These are phyloP conservation scores for Sterna hirundo DNA, from an alignment of 2,113 vertebrate species.

Conservation along the genomic window DNA sequence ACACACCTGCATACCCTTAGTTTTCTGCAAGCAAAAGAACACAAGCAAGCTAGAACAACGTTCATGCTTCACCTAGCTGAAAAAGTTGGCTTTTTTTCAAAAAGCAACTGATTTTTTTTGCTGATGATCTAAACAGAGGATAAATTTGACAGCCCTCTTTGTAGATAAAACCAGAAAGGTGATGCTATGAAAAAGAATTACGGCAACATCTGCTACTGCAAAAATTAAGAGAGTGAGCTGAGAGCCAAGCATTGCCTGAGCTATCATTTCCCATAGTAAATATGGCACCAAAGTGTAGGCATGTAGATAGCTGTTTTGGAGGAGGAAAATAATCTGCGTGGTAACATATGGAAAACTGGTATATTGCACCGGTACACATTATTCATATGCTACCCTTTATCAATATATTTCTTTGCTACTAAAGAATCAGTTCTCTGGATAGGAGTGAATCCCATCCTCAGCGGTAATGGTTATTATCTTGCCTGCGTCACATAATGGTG, in stretches of 20 bases:
- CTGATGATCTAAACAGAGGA: slow-evolving; percentile 67
- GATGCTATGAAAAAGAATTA: slow-evolving; percentile 72
- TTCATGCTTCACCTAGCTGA: not conserved
- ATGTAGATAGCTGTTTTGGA: not conserved
- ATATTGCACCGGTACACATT: not conserved
- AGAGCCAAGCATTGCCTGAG: not conserved
- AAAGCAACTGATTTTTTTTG: slow-evolving; percentile 45
- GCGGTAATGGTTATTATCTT: not conserved
- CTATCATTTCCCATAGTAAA: not conserved
- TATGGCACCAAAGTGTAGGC: not conserved
- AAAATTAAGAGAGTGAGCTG: not conserved
- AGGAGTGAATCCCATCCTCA: not conserved
- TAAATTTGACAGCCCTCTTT: slow-evolving; percentile 62
- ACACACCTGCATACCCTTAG: rapidly evolving
- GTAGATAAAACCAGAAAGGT: slow-evolving; percentile 62
- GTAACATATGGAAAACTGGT: not conserved
- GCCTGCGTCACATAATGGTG: not conserved
- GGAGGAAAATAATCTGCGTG: not conserved
- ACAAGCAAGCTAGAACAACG: not conserved
- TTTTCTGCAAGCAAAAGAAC: not conserved
- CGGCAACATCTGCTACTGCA: slow-evolving; percentile 66
- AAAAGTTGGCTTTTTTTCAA: not conserved
- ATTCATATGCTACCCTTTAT: not conserved
- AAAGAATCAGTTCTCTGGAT: not conserved
- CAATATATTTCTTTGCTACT: not conserved